A percentile compares a stretch with the other conserved stretches of the same genome.
Conservation (phyloP, 2,888 invertebrate genomes). For the Formica aserva region DNA sequence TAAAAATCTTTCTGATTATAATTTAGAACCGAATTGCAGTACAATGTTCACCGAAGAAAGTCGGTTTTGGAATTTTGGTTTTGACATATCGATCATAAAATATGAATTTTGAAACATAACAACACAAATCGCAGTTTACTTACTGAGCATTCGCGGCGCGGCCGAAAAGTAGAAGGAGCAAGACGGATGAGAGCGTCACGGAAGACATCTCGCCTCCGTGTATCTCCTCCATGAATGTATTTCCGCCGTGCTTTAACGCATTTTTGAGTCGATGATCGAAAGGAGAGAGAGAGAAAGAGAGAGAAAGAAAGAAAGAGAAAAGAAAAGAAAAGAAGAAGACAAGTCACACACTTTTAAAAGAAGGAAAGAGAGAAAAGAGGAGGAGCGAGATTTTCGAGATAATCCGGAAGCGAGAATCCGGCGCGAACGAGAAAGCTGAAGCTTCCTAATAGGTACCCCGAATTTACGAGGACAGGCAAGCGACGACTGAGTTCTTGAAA, state of each 20-base stretch:
- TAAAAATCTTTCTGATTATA: background rate
- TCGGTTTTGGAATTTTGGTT: background rate
- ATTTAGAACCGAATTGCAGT: background rate
- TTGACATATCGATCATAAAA: background rate
- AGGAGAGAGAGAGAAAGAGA: background rate
- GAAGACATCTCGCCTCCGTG: slow-evolving; percentile 73
- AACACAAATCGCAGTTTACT: slow-evolving; percentile 63
- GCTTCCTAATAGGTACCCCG: slow-evolving; percentile 54
- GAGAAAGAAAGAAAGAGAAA: too few species aligned
- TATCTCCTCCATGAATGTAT: slow-evolving; percentile 74
- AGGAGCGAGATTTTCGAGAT: slow-evolving; percentile 2
- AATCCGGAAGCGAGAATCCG: slow-evolving; percentile 26
- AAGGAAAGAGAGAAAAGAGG: background rate
- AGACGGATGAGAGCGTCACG: slow-evolving; percentile 73
- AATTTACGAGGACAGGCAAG: slow-evolving; percentile 76
- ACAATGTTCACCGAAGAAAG: background rate
- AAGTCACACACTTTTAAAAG: slow-evolving; percentile 7
- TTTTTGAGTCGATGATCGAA: slow-evolving; percentile 59
- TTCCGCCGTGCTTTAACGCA: slow-evolving; percentile 72
- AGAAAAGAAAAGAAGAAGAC: background rate
- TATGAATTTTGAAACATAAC: background rate
- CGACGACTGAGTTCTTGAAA: slow-evolving; percentile 81
- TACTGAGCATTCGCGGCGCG: slow-evolving; percentile 82
- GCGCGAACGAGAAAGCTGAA: slow-evolving; percentile 23
- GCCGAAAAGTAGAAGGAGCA: slow-evolving; percentile 77